phyloP scores from a whole-genome alignment of 2,113 vertebrate genomes.

The Sceloporus undulatus region DNA sequence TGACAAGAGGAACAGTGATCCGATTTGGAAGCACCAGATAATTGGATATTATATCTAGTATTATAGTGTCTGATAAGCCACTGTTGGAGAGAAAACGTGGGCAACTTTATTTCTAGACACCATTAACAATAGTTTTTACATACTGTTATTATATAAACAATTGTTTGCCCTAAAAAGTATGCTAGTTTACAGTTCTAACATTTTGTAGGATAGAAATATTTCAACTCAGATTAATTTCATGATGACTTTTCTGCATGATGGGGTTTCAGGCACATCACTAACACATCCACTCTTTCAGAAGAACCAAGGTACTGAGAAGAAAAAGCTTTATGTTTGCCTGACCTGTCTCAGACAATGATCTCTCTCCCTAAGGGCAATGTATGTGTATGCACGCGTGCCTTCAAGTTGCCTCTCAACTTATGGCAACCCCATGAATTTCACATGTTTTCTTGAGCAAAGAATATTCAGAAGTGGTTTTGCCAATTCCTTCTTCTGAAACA shows the following conservation, averaged over 20 bases:
- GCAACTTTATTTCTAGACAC: conserved; percentile 16
- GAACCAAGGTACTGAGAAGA: no score
- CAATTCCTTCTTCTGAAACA: no score
- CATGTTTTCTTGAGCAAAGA: no score
- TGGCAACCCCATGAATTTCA: no score
- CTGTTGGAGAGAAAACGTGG: conserved; percentile 75
- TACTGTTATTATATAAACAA: neutral
- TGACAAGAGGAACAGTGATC: conserved; percentile 92
- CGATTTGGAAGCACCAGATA: conserved; percentile 93
- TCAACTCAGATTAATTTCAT: neutral
- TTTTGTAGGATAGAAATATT: neutral
- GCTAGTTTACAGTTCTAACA: neutral
- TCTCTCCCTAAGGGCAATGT: no score
- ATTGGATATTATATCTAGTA: conserved; percentile 93
- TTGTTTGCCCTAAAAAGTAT: neutral
- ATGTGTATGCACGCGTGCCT: no score
- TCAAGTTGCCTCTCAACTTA: no score
- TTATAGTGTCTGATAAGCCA: conserved; percentile 90
- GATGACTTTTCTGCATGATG: no score
- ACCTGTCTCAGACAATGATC: no score
- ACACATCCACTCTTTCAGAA: neutral
- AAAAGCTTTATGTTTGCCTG: no score
- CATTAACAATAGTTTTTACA: neutral
- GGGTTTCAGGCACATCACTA: neutral
- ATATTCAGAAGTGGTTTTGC: no score